Percentiles rank a stretch among this genome's conserved stretches.
Evolutionary conservation across 2,888 invertebrate species (phyloP).

Genomic region (Pachliopta kotzebuea): DNA sequence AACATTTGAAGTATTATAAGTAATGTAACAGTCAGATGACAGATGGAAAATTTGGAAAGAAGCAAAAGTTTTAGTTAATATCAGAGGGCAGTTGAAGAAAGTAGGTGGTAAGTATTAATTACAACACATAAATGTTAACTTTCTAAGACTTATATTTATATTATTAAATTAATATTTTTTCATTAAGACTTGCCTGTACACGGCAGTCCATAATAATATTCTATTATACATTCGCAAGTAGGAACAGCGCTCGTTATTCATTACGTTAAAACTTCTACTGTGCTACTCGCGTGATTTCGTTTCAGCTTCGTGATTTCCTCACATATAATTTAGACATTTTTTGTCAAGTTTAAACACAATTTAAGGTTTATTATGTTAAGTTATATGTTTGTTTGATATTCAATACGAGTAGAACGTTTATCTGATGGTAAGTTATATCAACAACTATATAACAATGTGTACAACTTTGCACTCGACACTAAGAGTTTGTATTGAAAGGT

Average conservation of each 20-base stretch:
- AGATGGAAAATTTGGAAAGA: no score
- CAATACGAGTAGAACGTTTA: background rate
- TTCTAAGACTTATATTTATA: background rate
- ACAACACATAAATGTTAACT: background rate
- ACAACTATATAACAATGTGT: no score
- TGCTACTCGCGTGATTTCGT: constrained; percentile 5
- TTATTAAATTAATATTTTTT: background rate
- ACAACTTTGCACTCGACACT: no score
- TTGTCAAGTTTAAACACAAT: background rate
- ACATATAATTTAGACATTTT: background rate
- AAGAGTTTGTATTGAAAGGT: no score
- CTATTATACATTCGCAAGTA: background rate
- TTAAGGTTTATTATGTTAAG: background rate
- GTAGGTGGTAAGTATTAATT: no score
- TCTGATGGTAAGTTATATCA: no score
- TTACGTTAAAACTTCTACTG: constrained; percentile 2
- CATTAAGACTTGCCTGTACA: no score
- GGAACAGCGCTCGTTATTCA: constrained; percentile 3
- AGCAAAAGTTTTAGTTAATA: no score
- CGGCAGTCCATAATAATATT: background rate
- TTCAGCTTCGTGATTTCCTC: background rate
- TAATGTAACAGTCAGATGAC: no score
- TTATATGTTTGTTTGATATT: background rate
- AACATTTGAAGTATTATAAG: no score
- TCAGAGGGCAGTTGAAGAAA: no score